These are phyloP conservation scores for Drosophila cardini DNA, from an alignment of 1,140 invertebrate species.

Conservation along the genomic window DNA sequence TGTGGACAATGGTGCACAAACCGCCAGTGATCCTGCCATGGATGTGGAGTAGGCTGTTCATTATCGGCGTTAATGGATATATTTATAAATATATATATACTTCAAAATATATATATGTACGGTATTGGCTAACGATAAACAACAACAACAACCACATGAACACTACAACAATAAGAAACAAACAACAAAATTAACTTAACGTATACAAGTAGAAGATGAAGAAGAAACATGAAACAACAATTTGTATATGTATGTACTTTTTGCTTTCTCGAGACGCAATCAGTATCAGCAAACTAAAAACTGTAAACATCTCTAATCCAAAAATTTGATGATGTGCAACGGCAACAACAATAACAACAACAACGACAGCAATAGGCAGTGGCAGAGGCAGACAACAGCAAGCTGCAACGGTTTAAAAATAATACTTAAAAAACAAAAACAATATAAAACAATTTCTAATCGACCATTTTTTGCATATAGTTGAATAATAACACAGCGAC, in stretches of 20 bases:
- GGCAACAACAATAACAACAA: not conserved
- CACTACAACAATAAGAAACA: constrained; percentile 33
- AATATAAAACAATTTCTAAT: constrained; percentile 73
- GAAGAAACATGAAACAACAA: constrained; percentile 29
- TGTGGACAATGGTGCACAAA: constrained; percentile 62
- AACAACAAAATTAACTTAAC: constrained; percentile 46
- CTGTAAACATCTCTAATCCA: constrained; percentile 46
- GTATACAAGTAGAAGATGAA: constrained; percentile 36
- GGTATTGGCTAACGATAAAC: constrained; percentile 76
- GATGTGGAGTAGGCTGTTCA: constrained; percentile 63
- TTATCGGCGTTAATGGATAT: constrained; percentile 46
- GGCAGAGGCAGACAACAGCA: constrained; percentile 5
- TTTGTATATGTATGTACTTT: constrained; percentile 73
- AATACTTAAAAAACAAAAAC: constrained; percentile 27
- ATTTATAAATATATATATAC: constrained; percentile 45
- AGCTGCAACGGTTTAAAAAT: constrained; percentile 42
- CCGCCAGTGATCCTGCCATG: constrained; percentile 52
- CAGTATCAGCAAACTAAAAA: constrained; percentile 47
- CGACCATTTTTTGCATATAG: constrained; percentile 78
- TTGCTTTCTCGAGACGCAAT: constrained; percentile 34
- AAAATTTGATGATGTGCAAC: constrained; percentile 47
- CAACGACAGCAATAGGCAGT: constrained; percentile 9
- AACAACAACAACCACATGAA: constrained; percentile 22
- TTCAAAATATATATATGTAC: constrained; percentile 15
- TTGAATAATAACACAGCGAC: constrained; percentile 74